Evolutionary conservation across 2,113 vertebrate species (phyloP).

Genomic region (Gorilla gorilla): DNA sequence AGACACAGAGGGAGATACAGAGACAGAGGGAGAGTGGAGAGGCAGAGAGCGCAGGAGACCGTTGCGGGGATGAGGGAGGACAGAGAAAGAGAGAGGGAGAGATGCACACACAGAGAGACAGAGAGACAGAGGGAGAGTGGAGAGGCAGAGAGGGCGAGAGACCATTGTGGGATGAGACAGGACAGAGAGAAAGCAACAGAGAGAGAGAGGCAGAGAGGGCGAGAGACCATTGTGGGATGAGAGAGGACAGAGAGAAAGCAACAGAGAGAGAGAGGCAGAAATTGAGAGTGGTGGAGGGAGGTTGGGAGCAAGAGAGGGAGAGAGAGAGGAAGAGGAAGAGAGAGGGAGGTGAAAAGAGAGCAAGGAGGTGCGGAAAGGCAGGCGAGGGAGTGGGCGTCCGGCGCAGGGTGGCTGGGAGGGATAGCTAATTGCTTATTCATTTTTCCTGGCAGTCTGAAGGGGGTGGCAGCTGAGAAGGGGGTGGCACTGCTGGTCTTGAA

Average conservation of each 20-base stretch:
- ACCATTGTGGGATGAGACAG: too few species aligned
- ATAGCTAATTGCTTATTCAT: neutral
- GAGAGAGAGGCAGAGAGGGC: neutral
- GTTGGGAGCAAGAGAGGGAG: neutral
- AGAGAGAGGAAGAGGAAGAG: neutral
- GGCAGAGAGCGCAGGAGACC: too few species aligned
- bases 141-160: neutral
- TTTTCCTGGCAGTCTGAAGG: neutral
- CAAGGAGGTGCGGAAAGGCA: accelerated
- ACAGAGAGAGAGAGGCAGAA: neutral
- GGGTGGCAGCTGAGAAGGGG: neutral
- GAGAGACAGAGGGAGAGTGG: neutral
- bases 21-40: too few species aligned
- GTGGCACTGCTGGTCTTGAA: neutral
- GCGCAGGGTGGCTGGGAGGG: accelerated
- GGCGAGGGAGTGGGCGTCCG: neutral
- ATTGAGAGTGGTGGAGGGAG: too few species aligned
- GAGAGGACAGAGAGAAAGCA: too few species aligned
- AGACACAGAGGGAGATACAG: too few species aligned
- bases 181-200: too few species aligned
- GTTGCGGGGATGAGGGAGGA: neutral
- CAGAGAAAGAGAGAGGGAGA: neutral
- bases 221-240: too few species aligned
- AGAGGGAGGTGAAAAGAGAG: neutral
- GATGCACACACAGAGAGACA: too few species aligned